A percentile compares a stretch with the other conserved stretches of the same genome.
Conservation (phyloP, 2,113 vertebrate species). For the Hyperoodon ampullatus region DNA sequence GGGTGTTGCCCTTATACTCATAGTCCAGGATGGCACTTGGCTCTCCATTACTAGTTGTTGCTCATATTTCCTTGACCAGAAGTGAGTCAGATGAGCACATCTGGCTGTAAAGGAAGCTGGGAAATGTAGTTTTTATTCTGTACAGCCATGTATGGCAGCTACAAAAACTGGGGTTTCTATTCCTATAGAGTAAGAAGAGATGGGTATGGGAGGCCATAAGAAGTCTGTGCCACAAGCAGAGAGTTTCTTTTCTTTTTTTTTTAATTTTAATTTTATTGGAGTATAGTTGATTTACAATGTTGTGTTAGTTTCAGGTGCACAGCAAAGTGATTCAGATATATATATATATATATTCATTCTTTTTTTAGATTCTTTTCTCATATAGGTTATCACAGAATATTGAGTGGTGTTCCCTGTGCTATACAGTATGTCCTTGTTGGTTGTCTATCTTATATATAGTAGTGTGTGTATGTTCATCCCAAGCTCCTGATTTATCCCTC, state of each 20-base stretch:
- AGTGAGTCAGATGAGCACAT: background rate
- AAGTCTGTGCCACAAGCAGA: background rate
- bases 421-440: background rate
- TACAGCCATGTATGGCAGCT: background rate
- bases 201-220: background rate
- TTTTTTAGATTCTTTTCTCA: background rate
- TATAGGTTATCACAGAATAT: background rate
- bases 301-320: background rate
- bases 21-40: background rate
- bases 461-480: background rate
- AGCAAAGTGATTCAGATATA: background rate
- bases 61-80: background rate
- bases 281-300: background rate
- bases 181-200: background rate
- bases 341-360: background rate
- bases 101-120: slow-evolving; percentile 3
- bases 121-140: slow-evolving; percentile 14
- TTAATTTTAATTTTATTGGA: background rate
- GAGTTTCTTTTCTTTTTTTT: background rate
- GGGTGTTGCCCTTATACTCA: background rate
- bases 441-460: background rate
- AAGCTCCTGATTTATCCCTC: background rate
- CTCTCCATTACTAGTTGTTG: background rate
- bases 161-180: background rate
- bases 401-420: background rate